phyloP scores from a whole-genome alignment of 2,113 vertebrate genomes.

The Calyptommatus sinebrachiatus region DNA sequence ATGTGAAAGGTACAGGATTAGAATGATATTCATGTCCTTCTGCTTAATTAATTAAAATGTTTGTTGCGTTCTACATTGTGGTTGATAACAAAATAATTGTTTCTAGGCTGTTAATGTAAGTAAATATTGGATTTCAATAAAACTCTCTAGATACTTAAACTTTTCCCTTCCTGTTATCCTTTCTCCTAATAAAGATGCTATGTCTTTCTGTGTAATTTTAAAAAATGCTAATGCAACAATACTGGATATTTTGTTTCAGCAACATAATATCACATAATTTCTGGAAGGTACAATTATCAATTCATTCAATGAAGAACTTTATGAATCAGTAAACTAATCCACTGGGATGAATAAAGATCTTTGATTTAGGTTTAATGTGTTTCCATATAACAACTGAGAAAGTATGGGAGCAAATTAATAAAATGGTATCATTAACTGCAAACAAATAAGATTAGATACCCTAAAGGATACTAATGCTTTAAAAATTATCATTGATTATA shows the following conservation, averaged over 20 bases:
- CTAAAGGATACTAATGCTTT: slow-evolving; percentile 69
- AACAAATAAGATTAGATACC: slow-evolving; percentile 66
- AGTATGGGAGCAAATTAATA: slow-evolving; percentile 60
- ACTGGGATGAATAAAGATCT: slow-evolving; percentile 60
- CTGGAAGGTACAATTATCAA: slow-evolving; percentile 55
- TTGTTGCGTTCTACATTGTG: background rate
- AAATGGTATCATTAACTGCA: slow-evolving; percentile 63
- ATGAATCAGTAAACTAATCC: slow-evolving; percentile 62
- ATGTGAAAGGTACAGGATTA: background rate
- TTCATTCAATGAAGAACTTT: slow-evolving; percentile 47
- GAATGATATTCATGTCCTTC: background rate
- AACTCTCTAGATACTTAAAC: background rate
- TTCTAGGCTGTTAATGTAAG: background rate
- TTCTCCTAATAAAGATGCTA: background rate
- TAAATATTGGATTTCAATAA: background rate
- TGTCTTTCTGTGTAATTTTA: background rate
- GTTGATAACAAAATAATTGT: background rate
- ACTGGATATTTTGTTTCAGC: slow-evolving; percentile 60
- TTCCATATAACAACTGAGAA: slow-evolving; percentile 68
- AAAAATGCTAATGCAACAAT: slow-evolving; percentile 8
- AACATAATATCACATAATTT: slow-evolving; percentile 55
- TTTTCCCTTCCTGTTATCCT: background rate
- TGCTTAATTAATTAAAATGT: background rate
- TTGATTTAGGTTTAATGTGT: slow-evolving; percentile 68
- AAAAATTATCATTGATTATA: slow-evolving; percentile 66